Evolutionary conservation across 2,113 vertebrate genomes (phyloP).

Genomic region (Hypocryptadius cinnamomeus): DNA sequence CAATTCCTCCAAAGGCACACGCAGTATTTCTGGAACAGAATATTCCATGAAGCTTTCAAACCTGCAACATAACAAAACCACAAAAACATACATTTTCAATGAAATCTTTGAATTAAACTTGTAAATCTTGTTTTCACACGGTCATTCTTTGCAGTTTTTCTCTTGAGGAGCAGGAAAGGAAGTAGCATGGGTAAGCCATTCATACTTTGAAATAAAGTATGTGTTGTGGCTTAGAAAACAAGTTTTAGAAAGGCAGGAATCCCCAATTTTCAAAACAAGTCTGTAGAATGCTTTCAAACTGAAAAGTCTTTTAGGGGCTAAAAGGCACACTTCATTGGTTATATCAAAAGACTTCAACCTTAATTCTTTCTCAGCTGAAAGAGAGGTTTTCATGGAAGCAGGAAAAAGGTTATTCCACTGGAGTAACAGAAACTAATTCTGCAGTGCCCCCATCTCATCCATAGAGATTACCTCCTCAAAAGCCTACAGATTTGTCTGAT

Average conservation of each 20-base stretch:
- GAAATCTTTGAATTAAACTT: not conserved
- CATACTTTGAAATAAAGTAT: not conserved
- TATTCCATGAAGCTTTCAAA: conserved; percentile 93
- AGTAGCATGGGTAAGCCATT: not conserved
- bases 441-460: not conserved
- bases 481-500: not conserved
- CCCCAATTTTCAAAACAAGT: not conserved
- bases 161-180: not conserved
- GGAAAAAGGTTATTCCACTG: not conserved
- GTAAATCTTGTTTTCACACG: not conserved
- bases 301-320: not conserved
- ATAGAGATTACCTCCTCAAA: not conserved
- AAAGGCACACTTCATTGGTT: not conserved
- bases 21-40: conserved; percentile 91
- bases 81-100: not conserved
- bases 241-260: not conserved
- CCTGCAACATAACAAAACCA: conserved; percentile 61
- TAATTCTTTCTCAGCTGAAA: not conserved
- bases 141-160: not conserved
- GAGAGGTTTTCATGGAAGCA: not conserved
- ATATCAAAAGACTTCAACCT: not conserved
- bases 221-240: not conserved
- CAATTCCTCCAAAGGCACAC: conserved; percentile 94
- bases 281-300: not conserved
- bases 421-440: not conserved